Evolutionary conservation across 2,797 vertebrate species (phyloP).

Genomic region (Manis crassicaudata): DNA sequence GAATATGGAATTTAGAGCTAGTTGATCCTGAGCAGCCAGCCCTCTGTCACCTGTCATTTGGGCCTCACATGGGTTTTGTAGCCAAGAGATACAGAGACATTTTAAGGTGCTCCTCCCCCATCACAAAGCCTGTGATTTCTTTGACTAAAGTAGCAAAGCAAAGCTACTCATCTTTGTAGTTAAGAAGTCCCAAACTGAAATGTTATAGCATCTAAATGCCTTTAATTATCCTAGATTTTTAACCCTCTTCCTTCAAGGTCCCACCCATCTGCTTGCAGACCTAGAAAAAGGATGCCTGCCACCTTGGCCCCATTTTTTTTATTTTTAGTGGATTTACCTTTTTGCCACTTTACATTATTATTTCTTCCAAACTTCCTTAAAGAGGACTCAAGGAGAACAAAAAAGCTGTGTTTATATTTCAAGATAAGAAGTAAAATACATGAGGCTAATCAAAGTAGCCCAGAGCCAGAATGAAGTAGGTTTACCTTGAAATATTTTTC

Average conservation of each 20-base stretch:
- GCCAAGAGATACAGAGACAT: background rate
- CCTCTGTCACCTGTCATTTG: background rate
- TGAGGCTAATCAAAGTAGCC: background rate
- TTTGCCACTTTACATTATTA: background rate
- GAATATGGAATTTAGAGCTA: background rate
- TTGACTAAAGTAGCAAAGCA: background rate
- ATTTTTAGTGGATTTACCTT: background rate
- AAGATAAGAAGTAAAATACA: background rate
- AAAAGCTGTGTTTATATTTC: background rate
- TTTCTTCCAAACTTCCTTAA: background rate
- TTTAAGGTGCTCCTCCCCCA: background rate
- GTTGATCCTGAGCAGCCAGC: background rate
- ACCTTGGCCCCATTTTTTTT: background rate
- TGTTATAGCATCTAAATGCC: background rate
- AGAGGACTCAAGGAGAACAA: background rate
- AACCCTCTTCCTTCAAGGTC: background rate
- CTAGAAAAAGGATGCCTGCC: background rate
- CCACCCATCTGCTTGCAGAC: background rate
- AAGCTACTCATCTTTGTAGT: slow-evolving; percentile 11
- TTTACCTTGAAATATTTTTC: background rate
- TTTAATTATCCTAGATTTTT: background rate
- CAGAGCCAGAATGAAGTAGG: background rate
- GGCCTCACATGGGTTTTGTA: background rate
- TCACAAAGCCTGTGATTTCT: background rate
- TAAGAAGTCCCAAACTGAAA: background rate